Conservation (phyloP, 1,140 invertebrate genomes). For the Globodera ellingtonae region DNA sequence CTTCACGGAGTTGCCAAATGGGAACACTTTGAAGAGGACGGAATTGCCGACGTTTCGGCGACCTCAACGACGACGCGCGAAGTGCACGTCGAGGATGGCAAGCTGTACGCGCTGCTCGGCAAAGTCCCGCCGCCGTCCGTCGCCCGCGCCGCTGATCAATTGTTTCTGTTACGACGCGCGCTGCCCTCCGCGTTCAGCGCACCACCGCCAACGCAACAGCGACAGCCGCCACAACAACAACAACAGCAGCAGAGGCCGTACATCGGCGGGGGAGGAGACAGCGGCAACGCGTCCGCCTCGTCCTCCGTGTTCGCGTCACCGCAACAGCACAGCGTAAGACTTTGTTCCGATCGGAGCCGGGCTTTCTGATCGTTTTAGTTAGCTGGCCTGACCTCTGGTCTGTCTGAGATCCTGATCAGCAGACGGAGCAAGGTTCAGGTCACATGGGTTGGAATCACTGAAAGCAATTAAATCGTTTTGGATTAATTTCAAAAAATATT, state of each 20-base stretch:
- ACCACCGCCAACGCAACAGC: not conserved
- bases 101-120: not conserved
- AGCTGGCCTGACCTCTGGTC: not conserved
- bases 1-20: not conserved
- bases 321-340: conserved; percentile 1
- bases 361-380: not conserved
- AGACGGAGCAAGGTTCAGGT: not conserved
- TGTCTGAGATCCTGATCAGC: not conserved
- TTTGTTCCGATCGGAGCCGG: not conserved
- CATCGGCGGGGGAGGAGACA: not conserved
- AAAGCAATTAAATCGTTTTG: not conserved
- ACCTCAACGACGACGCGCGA: not conserved
- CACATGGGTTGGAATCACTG: not conserved
- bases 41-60: not conserved
- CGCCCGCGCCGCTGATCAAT: not conserved
- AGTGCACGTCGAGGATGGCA: not conserved
- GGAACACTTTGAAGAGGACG: not conserved
- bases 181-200: conserved; percentile 5
- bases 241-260: not conserved
- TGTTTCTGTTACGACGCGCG: not conserved
- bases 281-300: conserved; percentile 25
- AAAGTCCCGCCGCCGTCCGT: not conserved
- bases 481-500: not conserved
- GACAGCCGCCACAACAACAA: not conserved
- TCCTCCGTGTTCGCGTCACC: conserved; percentile 19